Evolutionary conservation across 2,113 vertebrate species (phyloP), one percentile per base, ranked within the genome.

Genomic region (Leptosomus discolor): DNA sequence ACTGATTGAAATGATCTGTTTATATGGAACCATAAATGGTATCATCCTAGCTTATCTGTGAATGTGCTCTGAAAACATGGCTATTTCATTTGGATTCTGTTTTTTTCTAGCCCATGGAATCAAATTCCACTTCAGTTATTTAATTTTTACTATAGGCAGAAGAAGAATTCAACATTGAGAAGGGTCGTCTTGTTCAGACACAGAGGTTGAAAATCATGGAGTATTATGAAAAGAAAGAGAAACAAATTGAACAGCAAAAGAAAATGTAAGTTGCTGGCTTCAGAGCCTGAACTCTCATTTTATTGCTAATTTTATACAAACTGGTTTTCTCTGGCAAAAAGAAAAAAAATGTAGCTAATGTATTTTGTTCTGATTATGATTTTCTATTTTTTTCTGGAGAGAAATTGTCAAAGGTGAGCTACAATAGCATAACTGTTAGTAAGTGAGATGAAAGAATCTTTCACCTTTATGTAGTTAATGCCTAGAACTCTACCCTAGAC

Each of bases 91-190:
- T 85, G 94, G 85, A 23, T 93, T 96, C 87, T 95, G 39, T 54
- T 90, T 94, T 56, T 92, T 97, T 85, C 90, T n/a, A 96, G 70
- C 90, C 76, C 48, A n/a, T 34, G 61, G 71, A 67, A 91, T 90
- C 90, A 75, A 24, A 85, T 94, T 97, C 60, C 67, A 84, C 90
- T 79, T 88, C 69, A 97, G 74, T 96, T 95, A 45, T 94, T 92
- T 92, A 16, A 86, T 89, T 78, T 97, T 97, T 69, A 67, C 77
- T 88, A 12, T 93, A 99, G 99, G 99, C 99, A 50, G 99, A 99
- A 96, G 99, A 99, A 95, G 99, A 99, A 98, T 99, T 99, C 97
- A 99, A 99, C 98, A 99, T 99, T 56, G 99, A 99, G 98, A 99
- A 99, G 94, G 99, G 99, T 78, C 99, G 99, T 9, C 98, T 99